Percentiles rank a stretch among this genome's conserved stretches.
Evolutionary conservation across 2,113 vertebrate species (phyloP).

Genomic region (Trogon melanurus): DNA sequence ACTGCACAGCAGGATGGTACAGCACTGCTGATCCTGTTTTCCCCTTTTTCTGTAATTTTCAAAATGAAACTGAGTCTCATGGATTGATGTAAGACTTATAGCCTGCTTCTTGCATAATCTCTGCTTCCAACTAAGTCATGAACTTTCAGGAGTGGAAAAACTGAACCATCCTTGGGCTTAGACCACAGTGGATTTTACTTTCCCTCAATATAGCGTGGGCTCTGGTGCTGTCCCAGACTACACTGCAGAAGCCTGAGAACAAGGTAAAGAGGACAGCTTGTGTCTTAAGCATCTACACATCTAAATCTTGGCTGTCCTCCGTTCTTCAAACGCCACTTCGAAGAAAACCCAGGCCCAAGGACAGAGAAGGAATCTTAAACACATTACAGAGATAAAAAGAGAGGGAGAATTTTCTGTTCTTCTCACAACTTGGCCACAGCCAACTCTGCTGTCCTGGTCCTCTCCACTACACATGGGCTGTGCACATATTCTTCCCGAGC

Average conservation of each 20-base stretch:
- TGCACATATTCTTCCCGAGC: not conserved
- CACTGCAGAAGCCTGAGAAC: not conserved
- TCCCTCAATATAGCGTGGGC: not conserved
- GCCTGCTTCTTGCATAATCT: not conserved
- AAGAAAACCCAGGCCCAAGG: not conserved
- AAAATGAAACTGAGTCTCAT: not conserved
- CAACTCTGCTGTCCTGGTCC: not conserved
- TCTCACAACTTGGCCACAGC: accelerated
- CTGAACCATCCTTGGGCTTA: not conserved
- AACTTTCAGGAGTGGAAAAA: not conserved
- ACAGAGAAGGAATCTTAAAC: not conserved
- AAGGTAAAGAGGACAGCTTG: not conserved
- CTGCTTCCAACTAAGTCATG: not conserved
- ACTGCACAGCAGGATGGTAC: not conserved
- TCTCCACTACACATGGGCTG: not conserved
- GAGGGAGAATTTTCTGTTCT: not conserved
- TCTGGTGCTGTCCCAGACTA: not conserved
- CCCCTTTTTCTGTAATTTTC: not conserved
- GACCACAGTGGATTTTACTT: not conserved
- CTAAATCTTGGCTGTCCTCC: not conserved
- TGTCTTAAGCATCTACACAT: not conserved
- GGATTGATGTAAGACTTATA: not conserved
- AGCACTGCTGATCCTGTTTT: not conserved
- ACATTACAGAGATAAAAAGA: not conserved
- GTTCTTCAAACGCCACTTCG: not conserved